These are phyloP conservation scores for Neoascia interrupta DNA, from an alignment of 2,888 invertebrate genomes.

Conservation along the genomic window DNA sequence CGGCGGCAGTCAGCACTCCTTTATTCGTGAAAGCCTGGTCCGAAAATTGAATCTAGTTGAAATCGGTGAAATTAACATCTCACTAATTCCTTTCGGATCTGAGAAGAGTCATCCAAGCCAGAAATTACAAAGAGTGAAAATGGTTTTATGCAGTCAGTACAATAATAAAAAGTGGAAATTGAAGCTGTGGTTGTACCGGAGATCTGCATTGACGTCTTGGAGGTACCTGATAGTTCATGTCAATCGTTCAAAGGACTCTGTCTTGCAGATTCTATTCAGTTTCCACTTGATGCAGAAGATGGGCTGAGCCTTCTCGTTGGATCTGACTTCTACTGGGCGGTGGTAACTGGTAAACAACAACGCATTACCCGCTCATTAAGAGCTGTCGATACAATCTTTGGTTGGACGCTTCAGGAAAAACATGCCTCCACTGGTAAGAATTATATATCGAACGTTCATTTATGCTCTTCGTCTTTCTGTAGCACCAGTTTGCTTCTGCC, in stretches of 20 bases:
- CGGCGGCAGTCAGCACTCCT: slow-evolving; percentile 8
- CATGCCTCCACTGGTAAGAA: neutral
- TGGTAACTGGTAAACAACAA: neutral
- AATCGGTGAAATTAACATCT: neutral
- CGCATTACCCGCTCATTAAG: neutral
- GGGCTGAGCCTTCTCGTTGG: neutral
- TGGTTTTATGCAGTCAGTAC: neutral
- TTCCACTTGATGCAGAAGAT: neutral
- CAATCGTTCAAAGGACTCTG: neutral
- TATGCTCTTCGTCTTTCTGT: neutral
- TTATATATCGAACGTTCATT: neutral
- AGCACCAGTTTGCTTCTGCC: neutral
- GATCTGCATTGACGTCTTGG: neutral
- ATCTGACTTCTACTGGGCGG: neutral
- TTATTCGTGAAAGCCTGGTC: neutral
- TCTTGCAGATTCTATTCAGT: neutral
- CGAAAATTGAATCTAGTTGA: neutral
- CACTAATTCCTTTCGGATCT: slow-evolving; percentile 11
- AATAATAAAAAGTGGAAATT: neutral
- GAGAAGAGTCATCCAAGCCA: neutral
- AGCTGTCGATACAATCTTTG: neutral
- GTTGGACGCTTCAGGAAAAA: neutral
- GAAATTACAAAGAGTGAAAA: neutral
- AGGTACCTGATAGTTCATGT: neutral
- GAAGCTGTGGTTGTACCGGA: slow-evolving; percentile 3